Evolutionary conservation across 1,140 invertebrate species (phyloP).

Genomic region (Caenorhabditis tropicalis): DNA sequence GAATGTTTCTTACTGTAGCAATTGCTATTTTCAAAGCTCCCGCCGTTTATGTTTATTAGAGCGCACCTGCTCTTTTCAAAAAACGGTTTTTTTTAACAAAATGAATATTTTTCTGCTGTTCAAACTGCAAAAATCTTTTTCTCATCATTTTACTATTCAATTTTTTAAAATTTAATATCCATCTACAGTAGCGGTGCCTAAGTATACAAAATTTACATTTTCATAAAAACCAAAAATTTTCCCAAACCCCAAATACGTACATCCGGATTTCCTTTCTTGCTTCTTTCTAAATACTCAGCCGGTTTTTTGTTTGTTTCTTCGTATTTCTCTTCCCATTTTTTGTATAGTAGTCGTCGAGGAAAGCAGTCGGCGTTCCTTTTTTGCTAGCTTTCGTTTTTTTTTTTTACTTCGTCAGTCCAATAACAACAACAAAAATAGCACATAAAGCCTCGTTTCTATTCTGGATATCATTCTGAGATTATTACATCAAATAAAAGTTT

Average conservation of each 20-base stretch:
- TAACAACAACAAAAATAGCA: conserved; percentile 30
- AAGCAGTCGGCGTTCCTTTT: conserved; percentile 5
- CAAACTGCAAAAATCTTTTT: too few relatives aligned
- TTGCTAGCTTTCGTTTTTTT: conserved; percentile 15
- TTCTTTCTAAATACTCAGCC: not conserved
- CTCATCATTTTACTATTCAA: too few relatives aligned
- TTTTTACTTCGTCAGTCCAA: not conserved
- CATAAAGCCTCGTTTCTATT: not conserved
- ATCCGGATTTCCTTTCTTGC: too few relatives aligned
- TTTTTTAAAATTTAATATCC: too few relatives aligned
- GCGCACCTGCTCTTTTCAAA: not conserved
- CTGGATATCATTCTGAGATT: not conserved
- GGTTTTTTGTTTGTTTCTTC: not conserved
- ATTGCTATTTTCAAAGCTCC: not conserved
- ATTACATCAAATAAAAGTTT: not conserved
- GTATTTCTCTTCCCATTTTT: not conserved
- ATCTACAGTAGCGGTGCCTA: too few relatives aligned
- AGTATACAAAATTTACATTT: too few relatives aligned
- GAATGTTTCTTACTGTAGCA: not conserved
- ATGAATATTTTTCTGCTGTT: too few relatives aligned
- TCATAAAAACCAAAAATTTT: too few relatives aligned
- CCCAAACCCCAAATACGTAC: too few relatives aligned
- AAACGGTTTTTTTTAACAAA: not conserved
- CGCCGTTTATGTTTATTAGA: not conserved
- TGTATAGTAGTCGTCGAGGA: conserved; percentile 22